These are phyloP conservation scores for Sapayoa aenigma DNA, from an alignment of 2,113 vertebrate genomes.

Conservation along the genomic window DNA sequence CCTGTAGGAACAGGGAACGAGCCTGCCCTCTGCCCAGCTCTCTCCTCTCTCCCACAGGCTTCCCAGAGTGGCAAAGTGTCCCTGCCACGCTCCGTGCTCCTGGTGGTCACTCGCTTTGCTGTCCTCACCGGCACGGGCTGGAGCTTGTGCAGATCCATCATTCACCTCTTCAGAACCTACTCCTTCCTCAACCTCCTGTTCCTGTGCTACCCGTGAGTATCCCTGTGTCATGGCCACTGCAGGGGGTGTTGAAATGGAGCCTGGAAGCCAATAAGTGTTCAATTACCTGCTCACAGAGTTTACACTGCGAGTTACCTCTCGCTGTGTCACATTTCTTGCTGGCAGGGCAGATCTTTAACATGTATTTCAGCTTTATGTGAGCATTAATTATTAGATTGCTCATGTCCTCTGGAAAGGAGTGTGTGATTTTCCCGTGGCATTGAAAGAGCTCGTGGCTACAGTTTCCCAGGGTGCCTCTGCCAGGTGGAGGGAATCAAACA, in stretches of 20 bases:
- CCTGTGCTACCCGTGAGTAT: constrained; percentile 97
- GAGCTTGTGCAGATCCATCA: constrained; percentile 93
- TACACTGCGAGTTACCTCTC: background rate
- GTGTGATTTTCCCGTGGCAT: background rate
- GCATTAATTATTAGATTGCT: background rate
- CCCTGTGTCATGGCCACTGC: background rate
- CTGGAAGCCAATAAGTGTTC: background rate
- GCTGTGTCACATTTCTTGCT: background rate
- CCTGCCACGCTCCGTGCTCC: constrained; percentile 88
- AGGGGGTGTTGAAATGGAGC: background rate
- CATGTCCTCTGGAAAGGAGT: background rate
- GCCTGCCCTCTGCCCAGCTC: background rate
- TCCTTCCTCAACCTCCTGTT: constrained; percentile 96
- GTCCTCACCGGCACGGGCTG: constrained; percentile 94
- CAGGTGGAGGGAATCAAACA: background rate
- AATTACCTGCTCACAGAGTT: background rate
- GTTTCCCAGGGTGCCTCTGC: background rate
- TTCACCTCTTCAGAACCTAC: constrained; percentile 95
- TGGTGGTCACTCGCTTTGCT: constrained; percentile 92
- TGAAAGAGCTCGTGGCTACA: rapidly evolving
- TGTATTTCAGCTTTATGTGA: background rate
- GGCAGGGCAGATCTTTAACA: background rate
- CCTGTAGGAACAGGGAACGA: background rate
- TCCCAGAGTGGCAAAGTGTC: constrained; percentile 93
- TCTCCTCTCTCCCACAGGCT: constrained; percentile 75